These are phyloP conservation scores for Ichneumon xanthorius DNA, from an alignment of 2,888 invertebrate genomes.

Conservation along the genomic window DNA sequence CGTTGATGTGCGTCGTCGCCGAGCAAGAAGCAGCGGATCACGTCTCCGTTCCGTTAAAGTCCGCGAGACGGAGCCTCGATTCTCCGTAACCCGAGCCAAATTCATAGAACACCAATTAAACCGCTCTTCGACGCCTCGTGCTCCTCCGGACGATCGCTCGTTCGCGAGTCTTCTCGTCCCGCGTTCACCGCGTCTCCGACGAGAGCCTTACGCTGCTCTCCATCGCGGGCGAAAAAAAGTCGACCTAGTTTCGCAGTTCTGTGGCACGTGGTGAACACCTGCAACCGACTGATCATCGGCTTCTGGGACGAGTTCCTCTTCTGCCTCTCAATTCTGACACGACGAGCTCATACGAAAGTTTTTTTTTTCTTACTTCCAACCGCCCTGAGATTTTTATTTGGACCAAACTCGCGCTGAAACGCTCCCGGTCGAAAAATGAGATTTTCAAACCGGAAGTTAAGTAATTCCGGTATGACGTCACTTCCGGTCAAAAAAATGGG, in stretches of 20 bases:
- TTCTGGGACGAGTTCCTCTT: slow-evolving; percentile 48
- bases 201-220: slow-evolving; percentile 53
- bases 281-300: slow-evolving; percentile 55
- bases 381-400: neutral
- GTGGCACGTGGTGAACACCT: slow-evolving; percentile 63
- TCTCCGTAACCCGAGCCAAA: slow-evolving; percentile 82
- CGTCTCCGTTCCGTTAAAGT: slow-evolving; percentile 39
- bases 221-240: slow-evolving; percentile 69
- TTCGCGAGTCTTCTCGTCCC: slow-evolving; percentile 49
- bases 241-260: slow-evolving; percentile 76
- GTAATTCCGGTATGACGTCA: no score
- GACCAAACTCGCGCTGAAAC: no score
- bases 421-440: no score
- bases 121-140: slow-evolving; percentile 75
- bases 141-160: slow-evolving; percentile 50
- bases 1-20: slow-evolving; percentile 58
- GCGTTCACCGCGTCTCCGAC: slow-evolving; percentile 44
- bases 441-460: no score
- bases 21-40: slow-evolving; percentile 59
- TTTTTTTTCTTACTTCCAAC: neutral
- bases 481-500: no score
- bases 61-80: slow-evolving; percentile 73
- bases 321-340: slow-evolving; percentile 41
- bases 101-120: slow-evolving; percentile 85
- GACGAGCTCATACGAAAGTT: neutral